phyloP scores from a whole-genome alignment of 2,797 vertebrate genomes.

The Valencia hispanica region DNA sequence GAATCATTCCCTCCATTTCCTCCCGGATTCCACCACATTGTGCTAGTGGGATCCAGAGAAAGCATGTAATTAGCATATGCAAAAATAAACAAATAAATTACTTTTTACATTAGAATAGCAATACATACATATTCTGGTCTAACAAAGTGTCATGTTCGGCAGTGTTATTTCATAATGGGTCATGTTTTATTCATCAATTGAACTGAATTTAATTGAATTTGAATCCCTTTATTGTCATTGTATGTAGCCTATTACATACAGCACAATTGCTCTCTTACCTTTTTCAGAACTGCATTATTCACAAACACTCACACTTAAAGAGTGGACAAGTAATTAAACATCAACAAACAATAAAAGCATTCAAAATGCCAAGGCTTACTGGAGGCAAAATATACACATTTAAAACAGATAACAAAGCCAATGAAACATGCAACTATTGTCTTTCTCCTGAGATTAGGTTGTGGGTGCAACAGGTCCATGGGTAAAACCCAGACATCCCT shows the following conservation, averaged over 20 bases:
- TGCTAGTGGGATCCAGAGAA: constrained; percentile 76
- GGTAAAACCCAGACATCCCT: background rate
- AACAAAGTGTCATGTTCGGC: background rate
- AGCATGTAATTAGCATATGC: constrained; percentile 35
- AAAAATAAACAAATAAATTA: constrained; percentile 10
- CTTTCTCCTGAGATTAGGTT: background rate
- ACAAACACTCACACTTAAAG: background rate
- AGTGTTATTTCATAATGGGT: background rate
- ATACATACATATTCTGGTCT: background rate
- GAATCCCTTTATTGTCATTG: background rate
- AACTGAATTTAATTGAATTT: background rate
- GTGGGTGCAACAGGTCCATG: background rate
- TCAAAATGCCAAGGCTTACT: background rate
- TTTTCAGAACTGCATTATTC: background rate
- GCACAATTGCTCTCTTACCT: background rate
- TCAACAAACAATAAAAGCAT: background rate
- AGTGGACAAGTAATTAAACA: background rate
- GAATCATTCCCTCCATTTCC: constrained; percentile 95
- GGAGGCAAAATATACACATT: background rate
- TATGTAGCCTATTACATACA: background rate
- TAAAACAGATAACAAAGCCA: background rate
- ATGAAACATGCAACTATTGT: background rate
- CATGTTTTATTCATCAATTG: background rate
- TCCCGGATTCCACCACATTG: constrained; percentile 93
- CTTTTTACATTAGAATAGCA: background rate